Evolutionary conservation across 2,888 invertebrate genomes (phyloP).

Genomic region (Latrodectus hesperus): DNA sequence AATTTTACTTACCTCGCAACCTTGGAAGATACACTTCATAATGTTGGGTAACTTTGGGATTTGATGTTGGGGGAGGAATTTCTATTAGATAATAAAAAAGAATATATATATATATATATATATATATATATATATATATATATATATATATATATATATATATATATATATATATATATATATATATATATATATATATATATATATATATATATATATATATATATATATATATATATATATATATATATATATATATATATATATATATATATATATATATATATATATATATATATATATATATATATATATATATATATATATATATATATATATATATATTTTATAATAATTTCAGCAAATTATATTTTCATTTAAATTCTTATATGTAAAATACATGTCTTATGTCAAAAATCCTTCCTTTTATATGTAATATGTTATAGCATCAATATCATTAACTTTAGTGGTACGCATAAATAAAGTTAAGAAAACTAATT

Average conservation of each 20-base stretch:
- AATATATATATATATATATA: too few relatives aligned
- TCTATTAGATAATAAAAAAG: not conserved
- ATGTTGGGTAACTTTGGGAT: slow-evolving; percentile 59
- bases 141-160: not conserved
- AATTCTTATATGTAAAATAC: too few relatives aligned
- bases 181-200: not conserved
- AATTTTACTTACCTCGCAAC: slow-evolving; percentile 52
- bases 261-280: not conserved
- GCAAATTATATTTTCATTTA: too few relatives aligned
- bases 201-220: not conserved
- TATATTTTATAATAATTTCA: not conserved
- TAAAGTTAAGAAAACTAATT: too few relatives aligned
- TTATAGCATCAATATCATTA: too few relatives aligned
- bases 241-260: not conserved
- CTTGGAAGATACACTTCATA: slow-evolving; percentile 66
- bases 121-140: not conserved
- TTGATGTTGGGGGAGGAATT: slow-evolving; percentile 64
- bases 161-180: not conserved
- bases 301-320: not conserved
- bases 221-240: not conserved
- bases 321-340: not conserved
- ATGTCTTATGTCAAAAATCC: too few relatives aligned
- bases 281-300: not conserved
- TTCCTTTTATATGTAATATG: too few relatives aligned
- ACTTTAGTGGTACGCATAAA: too few relatives aligned